Evolutionary conservation across 1,140 invertebrate species (phyloP).

Genomic region (Agraylea sexmaculata): DNA sequence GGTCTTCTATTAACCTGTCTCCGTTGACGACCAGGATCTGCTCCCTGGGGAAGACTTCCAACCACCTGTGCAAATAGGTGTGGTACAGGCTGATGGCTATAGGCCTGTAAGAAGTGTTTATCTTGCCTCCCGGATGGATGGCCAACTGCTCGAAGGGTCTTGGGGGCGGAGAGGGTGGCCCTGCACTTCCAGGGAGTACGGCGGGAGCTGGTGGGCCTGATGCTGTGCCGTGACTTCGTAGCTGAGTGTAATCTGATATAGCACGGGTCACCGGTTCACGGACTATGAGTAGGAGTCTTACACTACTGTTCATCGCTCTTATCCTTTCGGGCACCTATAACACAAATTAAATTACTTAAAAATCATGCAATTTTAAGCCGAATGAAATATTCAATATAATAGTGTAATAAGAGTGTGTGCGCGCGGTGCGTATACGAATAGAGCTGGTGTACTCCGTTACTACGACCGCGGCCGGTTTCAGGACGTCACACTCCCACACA

Average conservation of each 20-base stretch:
- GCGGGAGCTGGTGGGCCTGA: conserved; percentile 41
- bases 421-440: too few relatives aligned
- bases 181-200: conserved; percentile 18
- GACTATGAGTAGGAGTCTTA: conserved; percentile 88
- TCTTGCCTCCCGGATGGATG: conserved; percentile 62
- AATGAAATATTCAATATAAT: conserved; percentile 1
- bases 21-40: conserved; percentile 93
- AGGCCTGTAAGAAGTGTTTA: conserved; percentile 70
- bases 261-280: conserved; percentile 89
- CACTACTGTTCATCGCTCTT: conserved; percentile 82
- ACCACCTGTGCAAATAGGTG: conserved; percentile 69
- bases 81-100: conserved; percentile 79
- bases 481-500: too few relatives aligned
- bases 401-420: not conserved
- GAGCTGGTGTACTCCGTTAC: too few relatives aligned
- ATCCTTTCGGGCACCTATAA: conserved; percentile 73
- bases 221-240: conserved; percentile 62
- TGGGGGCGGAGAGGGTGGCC: conserved; percentile 21
- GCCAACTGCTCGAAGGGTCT: conserved; percentile 73
- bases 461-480: too few relatives aligned
- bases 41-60: conserved; percentile 76
- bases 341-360: conserved; percentile 1
- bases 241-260: conserved; percentile 92
- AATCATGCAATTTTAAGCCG: conserved; percentile 6
- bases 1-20: conserved; percentile 89